Conservation (phyloP, 2,888 invertebrate genomes). For the Hoplodrina ambigua region DNA sequence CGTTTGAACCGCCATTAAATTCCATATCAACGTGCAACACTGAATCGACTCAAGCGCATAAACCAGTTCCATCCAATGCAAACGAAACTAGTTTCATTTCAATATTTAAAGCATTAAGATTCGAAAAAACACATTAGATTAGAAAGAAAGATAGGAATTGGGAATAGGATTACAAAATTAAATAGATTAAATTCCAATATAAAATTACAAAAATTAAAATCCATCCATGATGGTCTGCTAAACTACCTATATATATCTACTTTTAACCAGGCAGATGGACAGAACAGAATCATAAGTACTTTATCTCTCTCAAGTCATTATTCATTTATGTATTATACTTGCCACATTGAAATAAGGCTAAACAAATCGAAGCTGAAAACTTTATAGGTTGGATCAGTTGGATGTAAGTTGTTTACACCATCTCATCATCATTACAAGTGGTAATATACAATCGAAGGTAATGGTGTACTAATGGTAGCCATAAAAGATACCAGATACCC, state of each 20-base stretch:
- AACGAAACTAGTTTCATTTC: slow-evolving; percentile 36
- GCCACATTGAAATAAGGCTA: background rate
- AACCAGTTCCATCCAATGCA: slow-evolving; percentile 35
- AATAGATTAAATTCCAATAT: background rate
- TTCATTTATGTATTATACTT: background rate
- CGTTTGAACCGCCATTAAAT: slow-evolving; percentile 32
- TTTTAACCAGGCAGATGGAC: too few species aligned
- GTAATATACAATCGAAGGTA: slow-evolving; percentile 29
- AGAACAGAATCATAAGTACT: background rate
- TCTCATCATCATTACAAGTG: slow-evolving; percentile 21
- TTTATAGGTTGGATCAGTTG: too few species aligned
- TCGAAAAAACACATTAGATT: slow-evolving; percentile 1
- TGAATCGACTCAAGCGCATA: slow-evolving; percentile 28
- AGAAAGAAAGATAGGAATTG: background rate
- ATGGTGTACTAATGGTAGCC: slow-evolving; percentile 38
- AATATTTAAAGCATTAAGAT: slow-evolving; percentile 15
- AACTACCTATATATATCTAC: too few species aligned
- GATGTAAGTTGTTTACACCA: slow-evolving; percentile 1
- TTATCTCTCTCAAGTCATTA: background rate
- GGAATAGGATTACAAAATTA: background rate
- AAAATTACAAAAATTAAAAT: background rate
- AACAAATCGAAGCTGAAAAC: background rate
- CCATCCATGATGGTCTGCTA: background rate
- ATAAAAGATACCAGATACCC: slow-evolving; percentile 38
- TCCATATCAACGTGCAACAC: slow-evolving; percentile 15